Conservation (phyloP, 2,888 invertebrate genomes). For the Lasius platythorax region DNA sequence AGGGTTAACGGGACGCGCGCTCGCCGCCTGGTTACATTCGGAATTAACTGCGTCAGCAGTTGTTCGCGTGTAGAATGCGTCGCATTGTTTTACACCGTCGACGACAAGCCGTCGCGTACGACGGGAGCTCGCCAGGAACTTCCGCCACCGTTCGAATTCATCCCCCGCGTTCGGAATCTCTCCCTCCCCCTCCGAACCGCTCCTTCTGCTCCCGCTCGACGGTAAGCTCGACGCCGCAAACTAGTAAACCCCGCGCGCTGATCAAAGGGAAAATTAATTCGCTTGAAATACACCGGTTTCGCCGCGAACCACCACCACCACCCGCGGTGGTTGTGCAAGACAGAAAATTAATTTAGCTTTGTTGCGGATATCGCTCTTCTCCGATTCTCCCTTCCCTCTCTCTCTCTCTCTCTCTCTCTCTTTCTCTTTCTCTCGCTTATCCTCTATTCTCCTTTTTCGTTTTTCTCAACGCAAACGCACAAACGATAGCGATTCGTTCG, state of each 20-base stretch:
- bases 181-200: neutral
- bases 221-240: conserved; percentile 35
- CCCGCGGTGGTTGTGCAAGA: conserved; percentile 40
- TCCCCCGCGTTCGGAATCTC: conserved; percentile 2
- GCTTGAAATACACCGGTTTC: conserved; percentile 54
- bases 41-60: neutral
- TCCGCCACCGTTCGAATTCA: conserved; percentile 22
- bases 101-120: conserved; percentile 27
- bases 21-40: neutral
- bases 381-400: neutral
- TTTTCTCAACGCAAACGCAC: neutral
- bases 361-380: conserved; percentile 38
- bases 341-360: conserved; percentile 57
- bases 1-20: neutral
- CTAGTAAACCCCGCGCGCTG: conserved; percentile 53
- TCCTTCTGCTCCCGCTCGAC: neutral
- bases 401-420: neutral
- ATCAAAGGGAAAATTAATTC: conserved; percentile 64
- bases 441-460: neutral
- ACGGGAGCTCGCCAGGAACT: conserved; percentile 50
- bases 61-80: neutral
- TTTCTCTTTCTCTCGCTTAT: neutral
- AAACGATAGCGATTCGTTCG: neutral
- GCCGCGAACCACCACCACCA: conserved; percentile 21
- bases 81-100: conserved; percentile 25